Evolutionary conservation across 2,113 vertebrate species (phyloP), one percentile per base, ranked within the genome.

Genomic region (Muntiacus reevesi): DNA sequence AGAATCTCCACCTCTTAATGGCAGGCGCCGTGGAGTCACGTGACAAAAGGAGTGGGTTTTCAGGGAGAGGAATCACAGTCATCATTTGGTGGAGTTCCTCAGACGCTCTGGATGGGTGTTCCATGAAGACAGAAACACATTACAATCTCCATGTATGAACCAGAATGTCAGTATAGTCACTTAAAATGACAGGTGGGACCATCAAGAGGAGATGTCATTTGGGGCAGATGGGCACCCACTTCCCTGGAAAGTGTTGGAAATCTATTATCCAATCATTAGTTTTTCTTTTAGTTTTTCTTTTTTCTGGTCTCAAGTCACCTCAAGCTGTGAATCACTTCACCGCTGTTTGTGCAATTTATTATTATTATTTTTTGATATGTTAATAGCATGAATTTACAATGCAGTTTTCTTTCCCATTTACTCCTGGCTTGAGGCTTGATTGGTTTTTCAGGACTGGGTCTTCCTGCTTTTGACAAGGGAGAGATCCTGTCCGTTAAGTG

Each of bases 381-480:
- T 54, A 89, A 96, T 84, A 84, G 91, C 40, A 13, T 60, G 89
- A 59, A 57, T 94, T 95, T 55, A 78, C 88, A 96, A 28, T 23
- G 16, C 59, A 82, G 90, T 76, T 91, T 85, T 91, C 50, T 79
- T 92, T 95, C 82, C 33, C 92, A 33, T 88, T 83, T 19, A 45
- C 94, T 94, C 28, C 79, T n/a, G 50, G 79, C 19, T 83, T 2
- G 27, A 40, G 71, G n/a, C 95, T 76, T 93, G 93, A 87, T 97
- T 2, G 89, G 62, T 98, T 97, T 97, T 95, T 86, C 95, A 94
- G 97, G 89, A 91, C 91, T 17, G 78, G 93, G 62, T 71, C 83
- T 97, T 97, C 97, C 96, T 96, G 95, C 95, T 95, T 93, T 96
- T 87, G 95, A 98, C 93, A 52, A 87, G 93, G 55, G 88, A 96